Conservation (phyloP, 2,888 invertebrate genomes). For the Sarcophaga variegata region DNA sequence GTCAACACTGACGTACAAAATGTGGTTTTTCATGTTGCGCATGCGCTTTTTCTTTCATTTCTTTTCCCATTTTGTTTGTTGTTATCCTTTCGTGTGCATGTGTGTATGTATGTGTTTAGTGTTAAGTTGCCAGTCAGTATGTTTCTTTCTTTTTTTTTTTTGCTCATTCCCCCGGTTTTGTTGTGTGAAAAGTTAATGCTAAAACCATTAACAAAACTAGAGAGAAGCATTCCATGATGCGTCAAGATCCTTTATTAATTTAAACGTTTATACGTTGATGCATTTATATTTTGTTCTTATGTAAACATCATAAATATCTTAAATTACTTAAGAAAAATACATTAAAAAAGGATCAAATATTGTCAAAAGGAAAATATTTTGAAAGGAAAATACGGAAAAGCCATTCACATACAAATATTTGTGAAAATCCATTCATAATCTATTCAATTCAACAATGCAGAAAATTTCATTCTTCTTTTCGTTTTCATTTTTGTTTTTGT, state of each 20-base stretch:
- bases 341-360: constrained; percentile 63
- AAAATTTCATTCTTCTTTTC: constrained; percentile 37
- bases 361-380: constrained; percentile 52
- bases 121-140: constrained; percentile 32
- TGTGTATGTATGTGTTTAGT: constrained; percentile 20
- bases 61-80: constrained; percentile 38
- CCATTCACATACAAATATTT: constrained; percentile 64
- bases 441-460: constrained; percentile 50
- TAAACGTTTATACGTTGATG: constrained; percentile 14
- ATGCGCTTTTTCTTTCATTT: constrained; percentile 70
- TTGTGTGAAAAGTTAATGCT: constrained; percentile 76
- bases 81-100: constrained; percentile 46
- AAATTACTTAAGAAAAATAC: constrained; percentile 66
- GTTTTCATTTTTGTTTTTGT: constrained; percentile 1
- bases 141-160: background rate
- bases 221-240: background rate
- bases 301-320: constrained; percentile 69
- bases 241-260: constrained; percentile 46
- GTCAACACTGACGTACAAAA: constrained; percentile 5
- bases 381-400: constrained; percentile 56
- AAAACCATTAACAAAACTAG: constrained; percentile 73
- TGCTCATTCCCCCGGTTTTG: constrained; percentile 18
- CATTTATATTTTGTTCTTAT: constrained; percentile 50
- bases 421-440: constrained; percentile 31
- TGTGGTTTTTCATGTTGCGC: constrained; percentile 71